Evolutionary conservation across 2,888 invertebrate species (phyloP), one percentile per base, ranked within the genome.

Genomic region (Koerneria pararmatus): DNA sequence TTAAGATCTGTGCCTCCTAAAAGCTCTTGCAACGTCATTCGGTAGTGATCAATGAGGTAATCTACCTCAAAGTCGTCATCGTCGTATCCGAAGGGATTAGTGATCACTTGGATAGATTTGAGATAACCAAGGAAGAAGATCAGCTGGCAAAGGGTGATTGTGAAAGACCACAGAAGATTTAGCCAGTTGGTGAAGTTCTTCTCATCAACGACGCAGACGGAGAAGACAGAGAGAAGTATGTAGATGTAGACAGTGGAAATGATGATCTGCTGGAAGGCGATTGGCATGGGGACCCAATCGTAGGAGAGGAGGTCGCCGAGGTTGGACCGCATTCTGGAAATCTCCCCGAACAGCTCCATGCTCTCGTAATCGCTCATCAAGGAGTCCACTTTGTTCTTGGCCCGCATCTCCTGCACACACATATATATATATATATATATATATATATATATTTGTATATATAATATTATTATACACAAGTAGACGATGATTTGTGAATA

Each of bases 51-150:
- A n/a, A n/a, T n/a, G n/a, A n/a, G n/a, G n/a, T n/a, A 53, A 53
- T 22, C 8, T 53, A 63, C 63, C 27, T 63, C 63, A 46, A 63
- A 63, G 31, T 63, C 63, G 48, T 63, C 63, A 24, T 63, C 63
- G 32, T 63, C 63, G 46, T 63, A 53, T 63, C 63, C 63, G 19
- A 63, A 63, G n/a, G 63, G 63, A 54, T 63, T 63, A 5, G 54
- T 41, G n/a, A 63, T 63, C n/a, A 63, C 63, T 22, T 63, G 63
- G 1, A 63, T 32, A 54, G 31, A 54, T 31, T 63, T 63, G 48
- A 63, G 46, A 53, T 54, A 63, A 31, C 63, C 63, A 8, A 41
- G 37, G 54, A 54, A 63, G 29, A 63, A 37, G 6, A 63, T n/a
- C 3, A 63, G 19, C 41, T 15, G 8, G 11, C 8, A 51, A 6